These are phyloP conservation scores for Eristalinus aeneus DNA, from an alignment of 2,888 invertebrate species.

Conservation along the genomic window DNA sequence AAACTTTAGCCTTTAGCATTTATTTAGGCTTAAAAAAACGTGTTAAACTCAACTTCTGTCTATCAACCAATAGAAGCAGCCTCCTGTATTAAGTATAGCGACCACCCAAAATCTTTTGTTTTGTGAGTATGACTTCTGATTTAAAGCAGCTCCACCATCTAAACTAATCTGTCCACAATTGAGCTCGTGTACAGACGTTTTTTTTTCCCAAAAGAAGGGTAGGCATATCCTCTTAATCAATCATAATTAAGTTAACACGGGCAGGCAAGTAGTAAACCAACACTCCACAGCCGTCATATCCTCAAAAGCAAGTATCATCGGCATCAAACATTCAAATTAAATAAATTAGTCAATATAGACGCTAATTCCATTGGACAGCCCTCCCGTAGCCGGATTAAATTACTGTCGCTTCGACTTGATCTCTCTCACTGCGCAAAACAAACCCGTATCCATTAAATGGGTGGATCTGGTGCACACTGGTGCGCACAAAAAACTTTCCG, in stretches of 20 bases:
- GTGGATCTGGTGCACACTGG: not conserved
- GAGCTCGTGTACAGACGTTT: not conserved
- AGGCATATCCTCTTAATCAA: not conserved
- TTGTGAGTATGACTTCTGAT: not conserved
- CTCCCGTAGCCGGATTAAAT: constrained; percentile 30
- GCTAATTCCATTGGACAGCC: constrained; percentile 57
- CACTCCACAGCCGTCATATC: not conserved
- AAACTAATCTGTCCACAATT: not conserved
- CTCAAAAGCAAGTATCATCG: constrained; percentile 22
- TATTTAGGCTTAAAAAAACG: not conserved
- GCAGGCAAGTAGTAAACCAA: not conserved
- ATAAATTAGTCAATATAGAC: constrained; percentile 63
- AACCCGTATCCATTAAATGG: not conserved
- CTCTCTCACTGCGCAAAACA: constrained; percentile 1
- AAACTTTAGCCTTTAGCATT: too few relatives aligned
- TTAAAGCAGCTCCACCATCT: not conserved
- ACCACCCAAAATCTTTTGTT: not conserved
- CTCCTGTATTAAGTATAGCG: not conserved
- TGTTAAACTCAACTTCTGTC: not conserved
- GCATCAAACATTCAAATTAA: constrained; percentile 56
- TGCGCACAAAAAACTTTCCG: not conserved
- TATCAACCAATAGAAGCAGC: not conserved
- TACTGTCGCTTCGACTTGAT: constrained; percentile 27
- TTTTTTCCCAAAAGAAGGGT: not conserved
- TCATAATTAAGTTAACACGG: not conserved